Evolutionary conservation across 2,888 invertebrate species (phyloP), one percentile per base, ranked within the genome.

Genomic region (Brenthis hecate): DNA sequence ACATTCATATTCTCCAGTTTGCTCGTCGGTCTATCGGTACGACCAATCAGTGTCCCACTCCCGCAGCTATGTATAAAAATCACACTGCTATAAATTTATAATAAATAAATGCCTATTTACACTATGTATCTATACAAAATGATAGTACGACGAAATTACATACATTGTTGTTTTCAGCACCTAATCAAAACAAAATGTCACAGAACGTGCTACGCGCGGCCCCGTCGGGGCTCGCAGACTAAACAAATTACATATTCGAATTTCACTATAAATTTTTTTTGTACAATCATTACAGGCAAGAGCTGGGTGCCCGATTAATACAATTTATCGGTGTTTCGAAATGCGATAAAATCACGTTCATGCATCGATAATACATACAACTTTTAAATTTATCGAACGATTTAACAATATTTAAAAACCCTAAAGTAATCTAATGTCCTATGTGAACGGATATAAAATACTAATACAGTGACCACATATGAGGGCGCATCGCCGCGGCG

Each of bases 51-150:
- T 84, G 86, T 86, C 87, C 87, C 89, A 85, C 84, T 87, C 88
- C 90, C 90, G 88, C 89, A 87, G 88, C 89, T 88, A 89, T 88
- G 89, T 90, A 90, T 90, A 88, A 89, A 91, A 89, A 89, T 86
- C 91, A 90, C 90, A 88, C 91, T 86, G 92, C 91, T 89, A 89
- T 90, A 85, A 91, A 89, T 92, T 91, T 90, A 91, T 91, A 92
- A 92, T 92, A 92, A 92, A 92, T 92, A 92, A 92, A 92, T 92
- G 92, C 92, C 92, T 92, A 92, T 92, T 91, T 92, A 92, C 92
- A 92, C 92, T 92, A 92, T 90, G 89, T 90, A 88, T 88, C 91
- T 92, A 92, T 92, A 92, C 92, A 92, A 91, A 91, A 91, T 88
- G 91, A 91, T 89, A 91, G 90, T 88, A 90, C 89, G 89, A 87